These are phyloP conservation scores for Spinibarbus caldwelli DNA, from an alignment of 2,797 vertebrate genomes.

Conservation along the genomic window DNA sequence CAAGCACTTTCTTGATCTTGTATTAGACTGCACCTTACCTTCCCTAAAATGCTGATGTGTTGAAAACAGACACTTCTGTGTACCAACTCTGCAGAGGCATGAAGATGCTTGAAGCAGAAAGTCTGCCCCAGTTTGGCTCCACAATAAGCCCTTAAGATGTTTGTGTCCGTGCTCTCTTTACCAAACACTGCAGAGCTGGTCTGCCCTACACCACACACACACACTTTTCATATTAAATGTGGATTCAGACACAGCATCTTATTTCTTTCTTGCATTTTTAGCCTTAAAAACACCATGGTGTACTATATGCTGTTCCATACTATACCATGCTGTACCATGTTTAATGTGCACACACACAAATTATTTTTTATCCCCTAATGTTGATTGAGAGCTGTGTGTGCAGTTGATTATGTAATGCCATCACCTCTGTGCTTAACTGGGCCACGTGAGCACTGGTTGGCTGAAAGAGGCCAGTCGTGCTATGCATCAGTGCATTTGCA, in stretches of 20 bases:
- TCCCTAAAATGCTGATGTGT: conserved; percentile 20
- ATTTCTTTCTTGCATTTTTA: neutral
- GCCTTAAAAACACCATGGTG: neutral
- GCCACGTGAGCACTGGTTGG: conserved; percentile 17
- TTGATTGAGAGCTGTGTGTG: conserved; percentile 23
- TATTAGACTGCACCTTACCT: neutral
- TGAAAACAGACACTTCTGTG: conserved; percentile 12
- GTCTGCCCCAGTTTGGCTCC: conserved; percentile 53
- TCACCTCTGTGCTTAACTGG: conserved; percentile 10
- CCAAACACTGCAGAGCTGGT: conserved; percentile 37
- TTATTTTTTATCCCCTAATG: neutral
- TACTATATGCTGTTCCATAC: neutral
- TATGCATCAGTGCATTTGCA: conserved; percentile 13
- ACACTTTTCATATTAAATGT: neutral
- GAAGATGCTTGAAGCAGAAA: conserved; percentile 43
- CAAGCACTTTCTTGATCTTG: conserved; percentile 1
- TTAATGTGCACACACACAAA: neutral
- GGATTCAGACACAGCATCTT: neutral
- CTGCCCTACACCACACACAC: conserved; percentile 4
- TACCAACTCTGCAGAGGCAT: conserved; percentile 35
- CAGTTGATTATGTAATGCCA: conserved; percentile 20
- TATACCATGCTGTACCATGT: neutral
- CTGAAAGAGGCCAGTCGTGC: conserved; percentile 19
- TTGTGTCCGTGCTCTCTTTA: conserved; percentile 35
- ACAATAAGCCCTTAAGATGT: conserved; percentile 47